phyloP scores from a whole-genome alignment of 2,888 invertebrate genomes.

The Celastrina argiolus region DNA sequence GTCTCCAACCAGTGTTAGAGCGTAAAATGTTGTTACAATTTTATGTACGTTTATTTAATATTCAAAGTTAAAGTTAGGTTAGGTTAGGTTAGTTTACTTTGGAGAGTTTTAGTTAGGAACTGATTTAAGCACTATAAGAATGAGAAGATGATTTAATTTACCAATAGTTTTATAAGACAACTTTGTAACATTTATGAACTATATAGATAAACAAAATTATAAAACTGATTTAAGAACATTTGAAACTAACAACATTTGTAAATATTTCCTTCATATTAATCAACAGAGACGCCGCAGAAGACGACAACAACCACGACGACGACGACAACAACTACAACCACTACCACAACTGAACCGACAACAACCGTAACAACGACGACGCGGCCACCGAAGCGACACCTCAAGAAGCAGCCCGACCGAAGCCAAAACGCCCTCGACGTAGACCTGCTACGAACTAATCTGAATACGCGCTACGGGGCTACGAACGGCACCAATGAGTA shows the following conservation, averaged over 20 bases:
- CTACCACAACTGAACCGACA: slow-evolving; percentile 48
- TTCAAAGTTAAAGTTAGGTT: no score
- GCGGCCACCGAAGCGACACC: slow-evolving; percentile 58
- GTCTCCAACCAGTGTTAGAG: no score
- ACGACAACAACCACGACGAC: slow-evolving; percentile 63
- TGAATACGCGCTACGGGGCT: slow-evolving; percentile 51
- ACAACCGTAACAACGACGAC: slow-evolving; percentile 53
- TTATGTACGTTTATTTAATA: no score
- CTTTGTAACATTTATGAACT: no score
- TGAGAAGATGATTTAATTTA: neutral
- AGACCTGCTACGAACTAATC: slow-evolving; percentile 59
- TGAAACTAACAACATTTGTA: neutral
- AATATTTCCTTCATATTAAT: slow-evolving; percentile 30
- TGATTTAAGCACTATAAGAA: neutral
- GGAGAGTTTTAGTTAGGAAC: neutral
- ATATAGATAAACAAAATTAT: no score
- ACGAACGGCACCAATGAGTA: slow-evolving; percentile 61
- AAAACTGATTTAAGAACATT: no score
- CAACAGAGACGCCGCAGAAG: slow-evolving; percentile 68
- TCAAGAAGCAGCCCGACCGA: slow-evolving; percentile 60
- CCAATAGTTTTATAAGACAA: no score
- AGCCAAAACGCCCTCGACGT: slow-evolving; percentile 61
- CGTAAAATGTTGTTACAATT: no score
- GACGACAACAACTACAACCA: slow-evolving; percentile 62
- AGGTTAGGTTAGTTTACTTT: no score